These are phyloP conservation scores for Mungos mungo DNA, from an alignment of 2,113 vertebrate genomes.

Conservation along the genomic window DNA sequence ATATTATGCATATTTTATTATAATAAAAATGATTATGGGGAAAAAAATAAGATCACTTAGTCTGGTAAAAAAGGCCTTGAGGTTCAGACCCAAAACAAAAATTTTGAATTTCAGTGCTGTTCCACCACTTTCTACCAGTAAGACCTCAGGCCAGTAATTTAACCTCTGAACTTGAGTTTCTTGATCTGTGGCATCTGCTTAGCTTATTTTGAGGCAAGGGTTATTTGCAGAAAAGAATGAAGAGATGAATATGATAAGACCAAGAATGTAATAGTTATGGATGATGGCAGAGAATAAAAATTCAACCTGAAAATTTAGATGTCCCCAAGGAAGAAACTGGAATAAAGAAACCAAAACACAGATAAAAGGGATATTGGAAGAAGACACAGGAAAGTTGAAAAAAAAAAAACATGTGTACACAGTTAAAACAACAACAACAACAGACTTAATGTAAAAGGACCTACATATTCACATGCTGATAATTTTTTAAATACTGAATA, in stretches of 20 bases:
- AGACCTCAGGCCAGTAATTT: background rate
- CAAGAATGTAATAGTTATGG: background rate
- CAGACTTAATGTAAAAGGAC: background rate
- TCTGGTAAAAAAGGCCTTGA: background rate
- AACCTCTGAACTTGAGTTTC: background rate
- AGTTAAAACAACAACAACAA: background rate
- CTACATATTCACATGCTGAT: background rate
- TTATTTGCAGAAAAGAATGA: background rate
- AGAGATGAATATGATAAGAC: background rate
- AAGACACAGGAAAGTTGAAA: background rate
- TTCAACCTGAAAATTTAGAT: background rate
- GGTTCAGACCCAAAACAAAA: background rate
- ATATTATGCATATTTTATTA: no score
- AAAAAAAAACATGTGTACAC: background rate
- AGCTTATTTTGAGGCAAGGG: background rate
- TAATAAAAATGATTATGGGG: no score
- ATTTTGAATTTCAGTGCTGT: background rate
- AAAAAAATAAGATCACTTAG: background rate
- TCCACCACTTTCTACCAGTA: background rate
- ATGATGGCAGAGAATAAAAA: background rate
- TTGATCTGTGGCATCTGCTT: background rate
- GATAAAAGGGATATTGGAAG: background rate
- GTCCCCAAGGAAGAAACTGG: background rate
- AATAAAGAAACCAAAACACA: background rate
- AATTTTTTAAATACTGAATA: background rate